phyloP scores from a whole-genome alignment of 2,113 vertebrate genomes.

The Rafetus swinhoei region DNA sequence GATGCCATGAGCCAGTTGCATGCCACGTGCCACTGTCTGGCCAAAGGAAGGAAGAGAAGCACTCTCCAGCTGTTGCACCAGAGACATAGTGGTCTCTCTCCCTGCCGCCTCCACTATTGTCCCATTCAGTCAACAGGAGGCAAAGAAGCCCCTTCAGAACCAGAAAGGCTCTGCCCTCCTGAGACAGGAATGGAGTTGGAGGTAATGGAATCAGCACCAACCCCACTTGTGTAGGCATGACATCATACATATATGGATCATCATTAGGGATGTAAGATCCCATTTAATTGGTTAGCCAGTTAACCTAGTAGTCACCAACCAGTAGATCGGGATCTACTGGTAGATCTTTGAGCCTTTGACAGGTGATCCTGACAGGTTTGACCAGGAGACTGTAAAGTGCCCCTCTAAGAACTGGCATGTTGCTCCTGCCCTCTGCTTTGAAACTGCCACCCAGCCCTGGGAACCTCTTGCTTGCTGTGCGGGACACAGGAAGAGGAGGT shows the following conservation, averaged over 20 bases:
- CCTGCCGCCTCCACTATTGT: neutral
- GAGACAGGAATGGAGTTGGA: neutral
- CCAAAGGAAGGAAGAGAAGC: neutral
- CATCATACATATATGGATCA: neutral
- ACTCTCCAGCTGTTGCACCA: neutral
- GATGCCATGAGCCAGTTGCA: neutral
- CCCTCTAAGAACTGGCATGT: too few relatives aligned
- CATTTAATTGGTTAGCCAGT: too few relatives aligned
- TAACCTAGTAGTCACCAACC: too few relatives aligned
- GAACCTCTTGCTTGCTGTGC: too few relatives aligned
- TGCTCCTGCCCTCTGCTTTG: too few relatives aligned
- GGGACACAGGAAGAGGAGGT: too few relatives aligned
- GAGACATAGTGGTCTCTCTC: neutral
- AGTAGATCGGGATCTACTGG: too few relatives aligned
- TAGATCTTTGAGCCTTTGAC: too few relatives aligned
- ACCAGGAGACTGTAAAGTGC: too few relatives aligned
- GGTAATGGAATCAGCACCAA: neutral
- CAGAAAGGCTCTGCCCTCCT: neutral
- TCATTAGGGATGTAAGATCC: neutral
- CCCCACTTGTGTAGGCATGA: too few relatives aligned
- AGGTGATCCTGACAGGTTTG: too few relatives aligned
- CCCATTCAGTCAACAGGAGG: neutral
- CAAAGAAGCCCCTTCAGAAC: neutral
- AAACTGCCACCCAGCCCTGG: too few relatives aligned
- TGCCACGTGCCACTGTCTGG: neutral